Percentiles rank a stretch among this genome's conserved stretches.
These are phyloP conservation scores for Hydrozoanthus gracilis DNA, from an alignment of 92 coral and sea anemone genomes.

Conservation along the genomic window DNA sequence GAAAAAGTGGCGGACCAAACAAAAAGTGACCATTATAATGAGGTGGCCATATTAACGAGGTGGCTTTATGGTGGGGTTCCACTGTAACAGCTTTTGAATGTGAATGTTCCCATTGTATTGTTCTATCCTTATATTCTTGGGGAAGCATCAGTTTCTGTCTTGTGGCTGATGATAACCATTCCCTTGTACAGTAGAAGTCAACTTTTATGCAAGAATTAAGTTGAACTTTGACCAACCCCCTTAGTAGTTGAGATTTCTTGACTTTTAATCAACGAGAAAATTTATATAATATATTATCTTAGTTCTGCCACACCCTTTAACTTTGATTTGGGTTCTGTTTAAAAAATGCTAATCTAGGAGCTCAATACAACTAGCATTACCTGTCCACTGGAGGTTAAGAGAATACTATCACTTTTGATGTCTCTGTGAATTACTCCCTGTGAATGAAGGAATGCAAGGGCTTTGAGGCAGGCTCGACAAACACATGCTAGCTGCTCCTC, in stretches of 20 bases:
- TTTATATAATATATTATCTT: too few relatives aligned
- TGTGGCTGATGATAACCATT: too few relatives aligned
- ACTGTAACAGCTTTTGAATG: neutral
- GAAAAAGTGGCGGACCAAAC: too few relatives aligned
- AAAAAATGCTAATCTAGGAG: neutral
- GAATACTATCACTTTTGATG: conserved; percentile 96
- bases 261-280: too few relatives aligned
- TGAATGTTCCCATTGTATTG: neutral
- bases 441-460: conserved; percentile 94
- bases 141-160: too few relatives aligned
- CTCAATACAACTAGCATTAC: conserved; percentile 48
- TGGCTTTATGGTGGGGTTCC: too few relatives aligned
- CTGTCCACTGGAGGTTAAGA: conserved; percentile 91
- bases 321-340: neutral
- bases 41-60: neutral
- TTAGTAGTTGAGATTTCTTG: too few relatives aligned
- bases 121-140: too few relatives aligned
- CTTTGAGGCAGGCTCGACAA: conserved; percentile 90
- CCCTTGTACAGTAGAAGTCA: too few relatives aligned
- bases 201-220: too few relatives aligned
- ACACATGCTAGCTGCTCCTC: conserved; percentile 98
- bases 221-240: too few relatives aligned
- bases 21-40: neutral
- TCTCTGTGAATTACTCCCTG: conserved; percentile 99
- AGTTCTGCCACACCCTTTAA: neutral